Conservation (phyloP, 1,140 invertebrate species). For the Drosophila kikkawai region DNA sequence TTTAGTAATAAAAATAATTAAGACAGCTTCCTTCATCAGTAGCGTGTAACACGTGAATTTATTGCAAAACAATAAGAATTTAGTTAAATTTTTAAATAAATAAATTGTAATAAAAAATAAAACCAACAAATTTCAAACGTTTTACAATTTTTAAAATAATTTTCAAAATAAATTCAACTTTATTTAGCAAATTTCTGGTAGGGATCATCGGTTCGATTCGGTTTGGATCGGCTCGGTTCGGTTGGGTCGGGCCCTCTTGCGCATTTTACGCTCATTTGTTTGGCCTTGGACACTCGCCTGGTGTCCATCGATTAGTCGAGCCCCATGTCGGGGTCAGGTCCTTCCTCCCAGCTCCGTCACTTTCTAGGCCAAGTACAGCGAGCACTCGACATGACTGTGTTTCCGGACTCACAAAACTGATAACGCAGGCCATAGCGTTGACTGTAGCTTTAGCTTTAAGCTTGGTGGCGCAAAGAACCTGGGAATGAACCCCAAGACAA, state of each 20-base stretch:
- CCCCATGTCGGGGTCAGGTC: conserved; percentile 4
- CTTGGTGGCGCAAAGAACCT: background rate
- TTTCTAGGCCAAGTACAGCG: conserved; percentile 36
- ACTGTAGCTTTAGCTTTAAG: background rate
- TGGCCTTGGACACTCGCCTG: conserved; percentile 26
- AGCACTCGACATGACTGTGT: background rate
- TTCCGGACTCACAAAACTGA: background rate
- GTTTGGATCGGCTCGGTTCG: no score
- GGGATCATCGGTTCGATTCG: background rate
- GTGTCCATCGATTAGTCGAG: conserved; percentile 32
- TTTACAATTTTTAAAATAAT: no score
- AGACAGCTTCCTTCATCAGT: no score
- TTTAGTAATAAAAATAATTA: no score
- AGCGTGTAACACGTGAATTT: no score
- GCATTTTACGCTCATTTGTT: conserved; percentile 21
- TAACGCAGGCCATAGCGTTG: background rate
- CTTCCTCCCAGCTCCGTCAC: conserved; percentile 14
- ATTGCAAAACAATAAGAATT: no score
- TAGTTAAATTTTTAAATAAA: no score
- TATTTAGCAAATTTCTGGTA: background rate
- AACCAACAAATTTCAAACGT: no score
- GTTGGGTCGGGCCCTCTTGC: background rate
- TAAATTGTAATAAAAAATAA: no score
- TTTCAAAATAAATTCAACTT: background rate
- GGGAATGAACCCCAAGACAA: no score